A percentile compares a stretch with the other conserved stretches of the same genome.
These are phyloP conservation scores for Eupeodes luniger DNA, from an alignment of 2,888 invertebrate genomes.

Conservation along the genomic window DNA sequence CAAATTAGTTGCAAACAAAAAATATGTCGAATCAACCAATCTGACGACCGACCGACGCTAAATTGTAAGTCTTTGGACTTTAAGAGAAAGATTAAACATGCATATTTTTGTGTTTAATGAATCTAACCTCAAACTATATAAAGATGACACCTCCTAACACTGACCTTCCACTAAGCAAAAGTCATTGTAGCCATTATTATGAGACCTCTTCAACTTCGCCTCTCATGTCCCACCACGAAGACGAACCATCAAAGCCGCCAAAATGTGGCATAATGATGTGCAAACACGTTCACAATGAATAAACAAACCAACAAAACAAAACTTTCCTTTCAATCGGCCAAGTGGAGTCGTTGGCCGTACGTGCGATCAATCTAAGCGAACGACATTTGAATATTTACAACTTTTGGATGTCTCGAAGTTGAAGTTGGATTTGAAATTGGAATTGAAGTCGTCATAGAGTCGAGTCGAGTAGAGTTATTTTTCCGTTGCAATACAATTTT, in stretches of 20 bases:
- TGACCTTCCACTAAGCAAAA: constrained; percentile 68
- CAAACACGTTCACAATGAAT: constrained; percentile 39
- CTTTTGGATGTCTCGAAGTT: constrained; percentile 34
- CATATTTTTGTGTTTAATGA: constrained; percentile 11
- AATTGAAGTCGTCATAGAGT: constrained; percentile 34
- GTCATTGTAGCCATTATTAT: constrained; percentile 60
- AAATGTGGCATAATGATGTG: constrained; percentile 46
- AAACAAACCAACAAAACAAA: constrained; percentile 26
- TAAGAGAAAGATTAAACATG: constrained; percentile 18
- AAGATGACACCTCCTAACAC: constrained; percentile 66
- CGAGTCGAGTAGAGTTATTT: background rate
- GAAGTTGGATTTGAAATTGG: background rate
- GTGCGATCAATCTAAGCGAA: constrained; percentile 41
- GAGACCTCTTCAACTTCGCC: background rate
- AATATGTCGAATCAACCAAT: constrained; percentile 30
- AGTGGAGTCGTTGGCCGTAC: constrained; percentile 68
- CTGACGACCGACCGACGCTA: no score
- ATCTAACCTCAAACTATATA: constrained; percentile 19
- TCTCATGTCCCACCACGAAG: background rate
- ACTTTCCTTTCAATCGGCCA: constrained; percentile 64
- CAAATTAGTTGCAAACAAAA: constrained; percentile 40
- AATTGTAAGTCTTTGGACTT: no score
- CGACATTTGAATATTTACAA: constrained; percentile 70
- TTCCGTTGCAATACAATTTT: background rate
- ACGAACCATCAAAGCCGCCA: constrained; percentile 1